Evolutionary conservation across 1,140 invertebrate genomes (phyloP), one percentile per base, ranked within the genome.

Genomic region (Drosophila prosaltans): DNA sequence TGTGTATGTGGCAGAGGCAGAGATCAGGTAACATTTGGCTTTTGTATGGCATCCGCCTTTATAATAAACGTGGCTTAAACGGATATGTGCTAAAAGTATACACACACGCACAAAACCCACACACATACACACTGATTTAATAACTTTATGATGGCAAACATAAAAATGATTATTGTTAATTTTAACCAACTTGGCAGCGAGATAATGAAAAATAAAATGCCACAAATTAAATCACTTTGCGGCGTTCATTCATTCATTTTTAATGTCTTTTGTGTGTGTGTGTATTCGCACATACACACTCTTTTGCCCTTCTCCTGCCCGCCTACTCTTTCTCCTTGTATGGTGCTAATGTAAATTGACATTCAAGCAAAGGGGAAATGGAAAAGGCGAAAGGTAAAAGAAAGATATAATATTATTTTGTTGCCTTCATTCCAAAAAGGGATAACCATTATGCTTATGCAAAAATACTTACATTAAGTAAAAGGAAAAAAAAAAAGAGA

Each of bases 151-250:
- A 61, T 36, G 68, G 24, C 67, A 30, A 59, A 68, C 74, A 85
- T 85, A 72, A 85, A 78, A 85, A 78, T 78, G 68, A 86, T 81
- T 77, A 78, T 81, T 85, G 82, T 85, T 78, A 86, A 86, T 86
- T 84, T 76, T 60, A 59, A 39, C 57, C 69, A 57, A 59, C 55
- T 72, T 51, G 45, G 65, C 58, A 26, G 68, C 21, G 21, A 45
- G 39, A 72, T 67, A 84, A 78, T 74, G 68, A 80, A 74, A 74
- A 63, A 65, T 81, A 75, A 85, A 81, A 78, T 72, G 74, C 75
- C 65, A 58, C 68, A 86, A 86, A 85, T 86, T 86, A 74, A 86
- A 86, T 85, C 74, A 76, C 73, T 69, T 74, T 69, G 71, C 39
- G 74, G 68, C 39, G 65, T 51, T 32, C 58, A 39, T 73, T 40